Conservation (phyloP, 2,888 invertebrate genomes). For the Dysmachus trigonus region DNA sequence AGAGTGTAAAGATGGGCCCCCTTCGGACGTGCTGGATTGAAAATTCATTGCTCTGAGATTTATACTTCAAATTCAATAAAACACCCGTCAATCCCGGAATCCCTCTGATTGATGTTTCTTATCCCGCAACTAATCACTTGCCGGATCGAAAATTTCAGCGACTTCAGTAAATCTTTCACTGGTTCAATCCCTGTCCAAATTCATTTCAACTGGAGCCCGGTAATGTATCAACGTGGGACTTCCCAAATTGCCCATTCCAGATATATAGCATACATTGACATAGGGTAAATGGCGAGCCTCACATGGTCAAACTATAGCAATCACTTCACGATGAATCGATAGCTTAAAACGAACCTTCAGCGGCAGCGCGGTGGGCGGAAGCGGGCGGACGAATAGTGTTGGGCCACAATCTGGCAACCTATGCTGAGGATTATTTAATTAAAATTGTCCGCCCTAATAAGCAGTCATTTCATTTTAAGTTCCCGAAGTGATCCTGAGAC, state of each 20-base stretch:
- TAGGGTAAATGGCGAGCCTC: neutral
- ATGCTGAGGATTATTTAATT: conserved; percentile 5
- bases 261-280: neutral
- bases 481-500: neutral
- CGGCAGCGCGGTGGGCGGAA: neutral
- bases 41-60: neutral
- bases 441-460: conserved; percentile 13
- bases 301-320: neutral
- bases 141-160: conserved; percentile 1
- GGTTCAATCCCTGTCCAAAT: conserved; percentile 19
- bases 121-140: conserved; percentile 26
- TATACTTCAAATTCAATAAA: conserved; percentile 2
- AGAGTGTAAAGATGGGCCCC: neutral
- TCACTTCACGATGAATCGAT: neutral
- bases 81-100: neutral
- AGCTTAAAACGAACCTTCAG: neutral
- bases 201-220: conserved; percentile 2
- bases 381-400: neutral
- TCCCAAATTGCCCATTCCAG: neutral
- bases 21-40: neutral
- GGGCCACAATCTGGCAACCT: neutral
- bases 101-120: conserved; percentile 16
- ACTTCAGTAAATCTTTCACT: conserved; percentile 23
- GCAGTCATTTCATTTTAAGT: neutral
- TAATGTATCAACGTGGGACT: conserved; percentile 12